Conservation (phyloP, 1,140 invertebrate genomes). For the Pseudoatta argentina region DNA sequence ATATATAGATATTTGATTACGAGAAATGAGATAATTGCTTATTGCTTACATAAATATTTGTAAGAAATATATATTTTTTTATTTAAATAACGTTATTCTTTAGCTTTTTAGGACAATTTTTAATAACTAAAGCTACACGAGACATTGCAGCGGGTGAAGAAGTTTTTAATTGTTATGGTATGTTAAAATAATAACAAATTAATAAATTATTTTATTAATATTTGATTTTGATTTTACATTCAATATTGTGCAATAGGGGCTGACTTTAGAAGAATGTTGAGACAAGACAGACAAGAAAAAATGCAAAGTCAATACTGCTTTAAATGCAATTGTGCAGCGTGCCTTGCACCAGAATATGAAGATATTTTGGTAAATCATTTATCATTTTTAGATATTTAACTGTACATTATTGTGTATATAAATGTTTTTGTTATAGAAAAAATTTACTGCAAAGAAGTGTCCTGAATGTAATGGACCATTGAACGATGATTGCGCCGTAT, state of each 20-base stretch:
- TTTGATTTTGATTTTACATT: conserved; percentile 4
- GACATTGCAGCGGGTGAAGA: conserved; percentile 88
- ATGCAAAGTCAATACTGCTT: conserved; percentile 91
- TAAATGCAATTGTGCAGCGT: conserved; percentile 89
- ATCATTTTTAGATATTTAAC: not conserved
- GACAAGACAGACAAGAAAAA: conserved; percentile 87
- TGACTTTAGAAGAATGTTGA: conserved; percentile 88
- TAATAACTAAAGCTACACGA: conserved; percentile 88
- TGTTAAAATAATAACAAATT: conserved; percentile 54
- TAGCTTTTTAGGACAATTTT: conserved; percentile 84
- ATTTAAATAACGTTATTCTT: conserved; percentile 71
- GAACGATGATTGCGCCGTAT: conserved; percentile 41
- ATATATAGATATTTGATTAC: conserved; percentile 50
- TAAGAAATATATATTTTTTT: not conserved
- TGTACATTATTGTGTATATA: not conserved
- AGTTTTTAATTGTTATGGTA: conserved; percentile 92
- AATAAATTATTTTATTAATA: conserved; percentile 18
- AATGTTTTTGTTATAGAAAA: conserved; percentile 77
- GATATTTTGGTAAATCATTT: conserved; percentile 86
- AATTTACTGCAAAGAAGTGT: conserved; percentile 83
- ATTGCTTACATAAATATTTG: not conserved
- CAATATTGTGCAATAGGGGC: conserved; percentile 85
- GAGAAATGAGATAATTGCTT: not conserved
- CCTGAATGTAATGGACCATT: conserved; percentile 80
- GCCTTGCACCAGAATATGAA: conserved; percentile 85